Evolutionary conservation across 1,140 invertebrate species (phyloP).

Genomic region (Listronotus oregonensis): DNA sequence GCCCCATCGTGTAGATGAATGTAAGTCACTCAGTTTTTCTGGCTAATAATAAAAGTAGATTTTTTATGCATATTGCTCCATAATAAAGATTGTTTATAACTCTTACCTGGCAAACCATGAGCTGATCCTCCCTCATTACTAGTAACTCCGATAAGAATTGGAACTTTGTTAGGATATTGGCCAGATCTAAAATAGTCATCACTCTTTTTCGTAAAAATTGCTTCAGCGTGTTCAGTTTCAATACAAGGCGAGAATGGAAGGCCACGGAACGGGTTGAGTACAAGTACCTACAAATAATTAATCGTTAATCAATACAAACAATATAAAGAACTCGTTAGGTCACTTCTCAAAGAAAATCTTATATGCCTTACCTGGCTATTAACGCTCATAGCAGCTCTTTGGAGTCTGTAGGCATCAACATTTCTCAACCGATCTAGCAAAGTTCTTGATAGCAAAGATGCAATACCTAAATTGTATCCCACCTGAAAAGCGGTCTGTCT

Average conservation of each 20-base stretch:
- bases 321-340: too few species aligned
- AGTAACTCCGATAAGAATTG: neutral
- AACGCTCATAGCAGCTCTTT: neutral
- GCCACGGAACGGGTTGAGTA: neutral
- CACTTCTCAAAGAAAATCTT: too few species aligned
- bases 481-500: constrained; percentile 11
- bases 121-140: constrained; percentile 1
- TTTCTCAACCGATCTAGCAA: constrained; percentile 13
- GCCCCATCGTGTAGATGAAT: too few species aligned
- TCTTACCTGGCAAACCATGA: neutral
- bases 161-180: constrained; percentile 1
- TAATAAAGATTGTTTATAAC: too few species aligned
- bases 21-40: too few species aligned
- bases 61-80: too few species aligned
- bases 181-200: neutral
- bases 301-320: too few species aligned
- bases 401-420: constrained; percentile 20
- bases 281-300: neutral
- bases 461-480: constrained; percentile 14
- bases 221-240: neutral
- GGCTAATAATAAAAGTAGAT: too few species aligned
- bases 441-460: constrained; percentile 3
- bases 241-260: neutral
- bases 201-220: constrained; percentile 4
- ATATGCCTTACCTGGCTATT: neutral